These are phyloP conservation scores for Gouania willdenowi DNA, from an alignment of 2,797 vertebrate species.

Conservation along the genomic window DNA sequence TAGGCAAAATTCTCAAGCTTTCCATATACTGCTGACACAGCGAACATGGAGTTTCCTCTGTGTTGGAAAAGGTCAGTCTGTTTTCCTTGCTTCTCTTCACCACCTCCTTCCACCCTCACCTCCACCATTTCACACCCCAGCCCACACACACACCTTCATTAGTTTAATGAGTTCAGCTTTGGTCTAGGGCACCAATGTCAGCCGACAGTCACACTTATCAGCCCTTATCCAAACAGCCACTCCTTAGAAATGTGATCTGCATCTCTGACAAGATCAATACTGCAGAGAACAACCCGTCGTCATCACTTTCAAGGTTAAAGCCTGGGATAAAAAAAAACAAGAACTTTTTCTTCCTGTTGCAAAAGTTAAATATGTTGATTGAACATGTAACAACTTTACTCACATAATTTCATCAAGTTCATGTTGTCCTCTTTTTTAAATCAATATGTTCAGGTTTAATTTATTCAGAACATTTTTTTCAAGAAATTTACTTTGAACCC, in stretches of 20 bases:
- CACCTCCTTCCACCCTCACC: conserved; percentile 19
- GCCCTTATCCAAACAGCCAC: conserved; percentile 42
- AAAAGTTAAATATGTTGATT: too few species aligned
- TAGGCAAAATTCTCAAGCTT: conserved; percentile 12
- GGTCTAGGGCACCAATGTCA: conserved; percentile 49
- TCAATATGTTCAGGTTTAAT: too few species aligned
- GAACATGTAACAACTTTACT: too few species aligned
- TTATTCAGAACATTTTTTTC: too few species aligned
- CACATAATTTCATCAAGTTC: too few species aligned
- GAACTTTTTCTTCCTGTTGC: conserved; percentile 5
- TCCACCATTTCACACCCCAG: not conserved
- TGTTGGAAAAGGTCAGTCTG: conserved; percentile 54
- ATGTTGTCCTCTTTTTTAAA: too few species aligned
- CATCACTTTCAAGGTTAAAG: conserved; percentile 47
- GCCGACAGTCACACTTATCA: conserved; percentile 56
- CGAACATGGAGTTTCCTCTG: conserved; percentile 40
- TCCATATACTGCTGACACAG: conserved; percentile 45
- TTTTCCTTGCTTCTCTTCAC: conserved; percentile 32
- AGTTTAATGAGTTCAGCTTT: conserved; percentile 63
- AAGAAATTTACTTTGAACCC: too few species aligned
- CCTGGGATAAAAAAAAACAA: conserved; percentile 4
- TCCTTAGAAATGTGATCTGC: conserved; percentile 46
- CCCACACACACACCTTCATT: conserved; percentile 39
- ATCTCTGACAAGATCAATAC: conserved; percentile 45
- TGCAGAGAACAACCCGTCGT: conserved; percentile 24